Conservation (phyloP, 2,888 invertebrate genomes). For the Lissonota sp. region DNA sequence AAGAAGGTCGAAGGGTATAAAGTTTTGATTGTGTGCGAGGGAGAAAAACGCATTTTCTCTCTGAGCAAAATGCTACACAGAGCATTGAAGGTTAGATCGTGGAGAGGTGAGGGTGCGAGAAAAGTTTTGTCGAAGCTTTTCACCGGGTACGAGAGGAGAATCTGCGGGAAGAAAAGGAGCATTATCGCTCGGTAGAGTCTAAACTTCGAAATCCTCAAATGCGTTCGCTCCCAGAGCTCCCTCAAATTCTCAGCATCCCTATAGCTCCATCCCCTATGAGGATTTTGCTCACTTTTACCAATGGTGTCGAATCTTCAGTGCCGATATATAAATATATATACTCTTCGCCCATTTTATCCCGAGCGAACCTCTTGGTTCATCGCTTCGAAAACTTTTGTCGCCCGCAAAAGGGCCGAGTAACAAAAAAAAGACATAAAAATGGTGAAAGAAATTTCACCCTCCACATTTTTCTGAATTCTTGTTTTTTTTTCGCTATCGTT, state of each 20-base stretch:
- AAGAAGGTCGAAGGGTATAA: background rate
- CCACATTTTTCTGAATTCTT: background rate
- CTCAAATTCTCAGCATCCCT: constrained; percentile 46
- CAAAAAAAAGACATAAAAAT: constrained; percentile 38
- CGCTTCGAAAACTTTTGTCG: constrained; percentile 67
- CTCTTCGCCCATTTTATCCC: constrained; percentile 2
- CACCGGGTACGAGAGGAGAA: constrained; percentile 1
- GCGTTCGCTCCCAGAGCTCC: constrained; percentile 59
- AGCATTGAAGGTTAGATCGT: background rate
- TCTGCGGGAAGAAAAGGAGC: constrained; percentile 45
- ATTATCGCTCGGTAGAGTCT: constrained; percentile 67
- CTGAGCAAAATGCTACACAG: constrained; percentile 39
- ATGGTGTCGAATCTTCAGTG: constrained; percentile 12
- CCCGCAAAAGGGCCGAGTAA: constrained; percentile 44
- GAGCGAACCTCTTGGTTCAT: constrained; percentile 33
- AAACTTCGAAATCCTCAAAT: constrained; percentile 69
- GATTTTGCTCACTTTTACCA: constrained; percentile 46
- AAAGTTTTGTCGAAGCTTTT: constrained; percentile 61
- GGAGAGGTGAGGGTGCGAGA: constrained; percentile 46
- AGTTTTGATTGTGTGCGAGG: constrained; percentile 17
- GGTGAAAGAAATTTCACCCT: background rate
- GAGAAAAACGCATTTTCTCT: constrained; percentile 24
- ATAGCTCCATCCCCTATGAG: constrained; percentile 19
- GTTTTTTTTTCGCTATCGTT: background rate
- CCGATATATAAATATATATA: background rate